Base-by-base conservation (phyloP, 2,113 vertebrate genomes). In the Amphiprion ocellaris region DNA sequence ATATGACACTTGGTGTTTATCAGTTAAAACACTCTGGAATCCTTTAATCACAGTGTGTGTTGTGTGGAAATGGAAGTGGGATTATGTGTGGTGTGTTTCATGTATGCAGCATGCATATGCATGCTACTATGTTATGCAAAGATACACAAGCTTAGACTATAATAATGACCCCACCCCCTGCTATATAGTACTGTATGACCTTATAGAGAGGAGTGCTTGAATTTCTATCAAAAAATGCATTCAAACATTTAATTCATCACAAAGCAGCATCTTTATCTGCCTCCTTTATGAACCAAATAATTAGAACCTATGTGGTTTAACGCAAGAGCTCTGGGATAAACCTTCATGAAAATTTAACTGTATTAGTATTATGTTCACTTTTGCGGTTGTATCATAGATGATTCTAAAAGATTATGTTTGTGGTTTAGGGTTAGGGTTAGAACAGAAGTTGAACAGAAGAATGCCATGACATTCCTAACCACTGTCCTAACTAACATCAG, bases 1-100 rank as follows among this genome's bases (percentile, higher is more conserved):
- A 52, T 63, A 30, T 44, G 64, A 77, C 63, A 58, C 59, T 61
- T 58, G 41, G 33, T 62, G 67, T 80, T 49, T 46, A 55, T 60
- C 58, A 61, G 15, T 28, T 47, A n/a, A 66, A 67, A 59, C 16
- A 52, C 10, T 44, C 16, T 5, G 49, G 41, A 79, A 64, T 66
- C 56, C 30, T 62, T 65, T n/a, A 54, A 65, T 28, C 39, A 55
- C 7, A 63, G 49, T 56, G 26, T 47, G 11, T 52, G 17, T 39
- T 23, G 41, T 10, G 28, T 72, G 61, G 37, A 62, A 54, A 24
- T 23, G 68, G 62, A 73, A 26, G 41, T 19, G 39, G 46, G 60
- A 58, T 71, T 71, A 61, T 4, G 46, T 2, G 16, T 53, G 41
- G 15, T 14, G 17, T 59, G 26, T 59, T 68, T 21, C n/a, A 69